Conservation (phyloP, 1,140 invertebrate genomes). For the Venustaconcha ellipsiformis region DNA sequence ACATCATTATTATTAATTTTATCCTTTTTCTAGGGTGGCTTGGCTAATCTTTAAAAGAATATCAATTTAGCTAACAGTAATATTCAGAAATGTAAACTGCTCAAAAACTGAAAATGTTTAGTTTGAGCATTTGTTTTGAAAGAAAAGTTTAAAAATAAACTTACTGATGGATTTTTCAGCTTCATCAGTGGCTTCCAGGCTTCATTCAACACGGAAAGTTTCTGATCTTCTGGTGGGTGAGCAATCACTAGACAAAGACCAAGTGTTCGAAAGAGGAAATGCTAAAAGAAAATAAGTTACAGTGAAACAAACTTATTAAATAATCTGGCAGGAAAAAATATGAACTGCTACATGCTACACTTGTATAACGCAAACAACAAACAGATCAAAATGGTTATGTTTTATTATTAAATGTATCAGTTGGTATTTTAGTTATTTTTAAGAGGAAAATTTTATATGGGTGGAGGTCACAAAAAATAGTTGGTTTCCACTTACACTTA, state of each 20-base stretch:
- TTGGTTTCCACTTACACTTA: no score
- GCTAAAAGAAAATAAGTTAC: constrained; percentile 52
- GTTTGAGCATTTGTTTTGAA: no score
- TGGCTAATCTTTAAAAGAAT: no score
- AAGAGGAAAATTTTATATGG: no score
- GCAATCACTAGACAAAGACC: constrained; percentile 64
- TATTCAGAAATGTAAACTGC: no score
- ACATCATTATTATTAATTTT: no score
- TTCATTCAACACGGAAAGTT: constrained; percentile 77
- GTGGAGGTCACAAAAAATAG: no score
- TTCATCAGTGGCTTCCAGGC: constrained; percentile 85
- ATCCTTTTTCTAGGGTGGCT: no score
- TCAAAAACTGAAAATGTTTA: no score
- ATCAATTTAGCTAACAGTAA: no score
- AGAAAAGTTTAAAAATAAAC: constrained; percentile 8
- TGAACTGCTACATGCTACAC: not conserved
- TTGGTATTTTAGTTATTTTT: no score
- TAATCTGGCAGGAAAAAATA: not conserved
- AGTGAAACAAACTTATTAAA: not conserved
- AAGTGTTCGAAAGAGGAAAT: constrained; percentile 72
- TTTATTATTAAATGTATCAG: no score
- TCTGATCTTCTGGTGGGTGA: constrained; percentile 70
- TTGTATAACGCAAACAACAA: not conserved
- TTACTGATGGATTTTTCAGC: constrained; percentile 75
- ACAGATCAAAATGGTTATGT: not conserved